Base-by-base conservation (phyloP, 2,113 vertebrate species). In the Anseranas semipalmata region DNA sequence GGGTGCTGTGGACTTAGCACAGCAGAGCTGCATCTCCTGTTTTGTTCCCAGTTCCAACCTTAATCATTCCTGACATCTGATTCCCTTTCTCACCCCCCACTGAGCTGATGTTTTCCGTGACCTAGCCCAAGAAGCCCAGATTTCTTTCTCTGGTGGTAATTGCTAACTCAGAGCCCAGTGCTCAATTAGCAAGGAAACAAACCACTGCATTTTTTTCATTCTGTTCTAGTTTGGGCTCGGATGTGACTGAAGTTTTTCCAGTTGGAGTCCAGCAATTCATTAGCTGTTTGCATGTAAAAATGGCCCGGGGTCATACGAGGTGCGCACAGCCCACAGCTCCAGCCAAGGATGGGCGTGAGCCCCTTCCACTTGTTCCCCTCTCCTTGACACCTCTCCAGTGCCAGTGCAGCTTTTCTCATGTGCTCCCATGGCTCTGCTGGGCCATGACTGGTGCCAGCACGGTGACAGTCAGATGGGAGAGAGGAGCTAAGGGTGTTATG, bases 181-280 rank as follows among this genome's bases (percentile, higher is more conserved):
- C 93, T 95, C 86, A 75, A 60, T 86, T 95, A 94, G 94, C 87
- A 91, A 93, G 86, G 93, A 94, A 84, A 76, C 91, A 93, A 96
- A 94, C 81, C 93, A 89, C 93, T 20, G 71, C 84, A 58, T 94
- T 90, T 63, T 95, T 96, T 85, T 94, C 94, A 96, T 97, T 97
- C 94, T 95, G 84, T 96, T 97, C 89, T 89, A 89, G 28, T 92
- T 79, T 87, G 62, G 87, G 84, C 91, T 96, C 12, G 1, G 87
- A 89, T 93, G 48, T 60, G 77, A 85, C 80, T 87, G 84, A 58
- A 89, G 91, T 1, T 65, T 78, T 68, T 92, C 43, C 80, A 84
- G 46, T 48, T 77, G 0, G 4, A 86, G 43, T 33, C 80, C 87
- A 55, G 53, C 63, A 89, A 30, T 7, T 67, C 2, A 0, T 62